Evolutionary conservation across 30 jellyfish, hydroid and myxozoan genomes (phyloP), one percentile per base, ranked within the genome.

Genomic region (Haliclystus octoradiatus): DNA sequence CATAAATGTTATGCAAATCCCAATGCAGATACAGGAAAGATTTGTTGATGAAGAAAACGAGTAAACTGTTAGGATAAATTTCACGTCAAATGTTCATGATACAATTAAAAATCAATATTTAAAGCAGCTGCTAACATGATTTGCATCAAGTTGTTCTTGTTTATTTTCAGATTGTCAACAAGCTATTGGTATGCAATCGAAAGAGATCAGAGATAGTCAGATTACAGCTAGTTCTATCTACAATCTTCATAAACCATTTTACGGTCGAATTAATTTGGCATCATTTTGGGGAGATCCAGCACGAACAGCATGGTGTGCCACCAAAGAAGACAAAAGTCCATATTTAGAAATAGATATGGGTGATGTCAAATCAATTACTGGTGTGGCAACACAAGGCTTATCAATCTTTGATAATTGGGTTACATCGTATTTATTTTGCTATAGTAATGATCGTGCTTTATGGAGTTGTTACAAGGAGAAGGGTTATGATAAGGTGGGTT

Each of bases 261-360:
- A 90, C 63, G 98, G 94, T 5, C 53, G 98, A 53, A 74, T 90
- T 61, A 90, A 90, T 51, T 86, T 90, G 7, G 95, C 95, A 66
- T 83, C 95, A 9, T 83, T 80, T 69, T 72, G 90, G 84, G 95
- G 95, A 33, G 98, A 90, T 70, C 98, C 98, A 31, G 98, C 98
- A 7, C 84, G 98, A 0, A 90, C 98, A 25, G 93, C 95, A 61
- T 90, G 98, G 98, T 90, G 98, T 76, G 98, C 95, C 15, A 75
- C 49, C 26, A 82, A 82, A 68, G 94, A 80, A 26, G 98, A 90
- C 76, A 77, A 77, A 57, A 90, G 63, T 57, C 98, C 98, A 50
- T 82, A 76, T 73, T 71, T 90, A 52, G 95, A 90, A 77, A 71
- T 90, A 27, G 94, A 90, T 46, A 80, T 90, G 34, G 84, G 84